These are phyloP conservation scores for Aulostomus chinensis DNA, from an alignment of 2,797 vertebrate species.

Conservation along the genomic window DNA sequence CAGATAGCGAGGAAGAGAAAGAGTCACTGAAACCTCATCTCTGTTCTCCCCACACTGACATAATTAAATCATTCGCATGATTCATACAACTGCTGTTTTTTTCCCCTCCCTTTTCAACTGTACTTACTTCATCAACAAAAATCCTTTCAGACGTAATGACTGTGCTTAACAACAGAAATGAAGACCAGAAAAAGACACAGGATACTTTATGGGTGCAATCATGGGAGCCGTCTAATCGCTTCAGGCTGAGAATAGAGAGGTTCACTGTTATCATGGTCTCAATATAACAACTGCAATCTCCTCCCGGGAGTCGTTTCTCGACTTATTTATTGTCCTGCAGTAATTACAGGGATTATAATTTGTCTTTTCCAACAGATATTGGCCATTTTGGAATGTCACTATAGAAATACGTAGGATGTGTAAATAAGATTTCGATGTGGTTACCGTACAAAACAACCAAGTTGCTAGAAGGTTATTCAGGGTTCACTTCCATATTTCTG, in stretches of 20 bases:
- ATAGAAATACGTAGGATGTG: too few species aligned
- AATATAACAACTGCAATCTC: constrained; percentile 40
- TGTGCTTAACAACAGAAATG: constrained; percentile 41
- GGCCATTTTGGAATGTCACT: constrained; percentile 17
- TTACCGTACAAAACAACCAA: background rate
- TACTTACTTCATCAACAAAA: constrained; percentile 42
- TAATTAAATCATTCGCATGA: constrained; percentile 62
- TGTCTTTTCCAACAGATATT: constrained; percentile 14
- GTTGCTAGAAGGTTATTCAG: background rate
- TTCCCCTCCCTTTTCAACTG: background rate
- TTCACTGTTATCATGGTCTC: constrained; percentile 38
- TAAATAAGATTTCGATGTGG: constrained; percentile 1
- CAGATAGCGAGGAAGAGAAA: constrained; percentile 51
- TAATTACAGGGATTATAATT: constrained; percentile 46
- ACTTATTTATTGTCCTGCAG: constrained; percentile 43
- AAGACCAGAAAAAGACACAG: constrained; percentile 33
- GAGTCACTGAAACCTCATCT: constrained; percentile 53
- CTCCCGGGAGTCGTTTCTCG: constrained; percentile 21
- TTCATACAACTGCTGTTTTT: constrained; percentile 26
- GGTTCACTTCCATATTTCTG: background rate
- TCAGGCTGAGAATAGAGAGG: constrained; percentile 36
- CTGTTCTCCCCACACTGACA: constrained; percentile 42
- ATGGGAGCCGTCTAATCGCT: constrained; percentile 43
- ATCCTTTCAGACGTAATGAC: constrained; percentile 33
- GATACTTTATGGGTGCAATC: constrained; percentile 42